These are phyloP conservation scores for Eulemur albifrons DNA, from an alignment of 2,797 vertebrate species.

Conservation along the genomic window DNA sequence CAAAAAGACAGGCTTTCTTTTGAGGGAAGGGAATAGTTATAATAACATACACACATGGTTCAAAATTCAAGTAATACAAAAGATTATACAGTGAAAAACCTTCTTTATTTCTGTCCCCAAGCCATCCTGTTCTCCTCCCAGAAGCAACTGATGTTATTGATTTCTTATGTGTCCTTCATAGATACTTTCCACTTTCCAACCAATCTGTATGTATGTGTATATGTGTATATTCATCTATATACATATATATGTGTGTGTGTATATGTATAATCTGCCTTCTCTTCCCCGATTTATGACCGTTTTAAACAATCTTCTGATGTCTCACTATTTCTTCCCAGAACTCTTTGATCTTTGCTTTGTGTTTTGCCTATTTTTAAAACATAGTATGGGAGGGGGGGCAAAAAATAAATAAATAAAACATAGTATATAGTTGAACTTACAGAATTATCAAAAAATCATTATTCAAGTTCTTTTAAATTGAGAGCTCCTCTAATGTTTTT, in stretches of 20 bases:
- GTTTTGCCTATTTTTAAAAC: constrained; percentile 21
- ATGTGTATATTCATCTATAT: background rate
- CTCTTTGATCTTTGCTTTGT: constrained; percentile 1
- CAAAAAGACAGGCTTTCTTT: background rate
- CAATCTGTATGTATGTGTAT: background rate
- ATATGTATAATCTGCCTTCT: too few relatives aligned
- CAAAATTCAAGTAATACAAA: background rate
- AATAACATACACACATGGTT: background rate
- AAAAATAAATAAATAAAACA: background rate
- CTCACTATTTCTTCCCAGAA: background rate
- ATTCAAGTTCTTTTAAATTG: background rate
- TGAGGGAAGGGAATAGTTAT: background rate
- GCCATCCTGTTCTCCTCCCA: background rate
- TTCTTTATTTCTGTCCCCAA: background rate
- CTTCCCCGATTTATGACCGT: background rate
- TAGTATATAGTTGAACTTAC: background rate
- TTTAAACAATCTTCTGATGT: background rate
- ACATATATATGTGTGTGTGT: background rate
- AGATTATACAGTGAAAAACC: background rate
- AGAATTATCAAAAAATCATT: background rate
- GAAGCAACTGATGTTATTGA: background rate
- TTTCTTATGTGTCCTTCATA: background rate
- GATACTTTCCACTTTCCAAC: background rate
- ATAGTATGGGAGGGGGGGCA: background rate
- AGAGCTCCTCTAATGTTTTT: background rate